Evolutionary conservation across 2,797 vertebrate genomes (phyloP), one percentile per base, ranked within the genome.

Genomic region (Ispidina picta): DNA sequence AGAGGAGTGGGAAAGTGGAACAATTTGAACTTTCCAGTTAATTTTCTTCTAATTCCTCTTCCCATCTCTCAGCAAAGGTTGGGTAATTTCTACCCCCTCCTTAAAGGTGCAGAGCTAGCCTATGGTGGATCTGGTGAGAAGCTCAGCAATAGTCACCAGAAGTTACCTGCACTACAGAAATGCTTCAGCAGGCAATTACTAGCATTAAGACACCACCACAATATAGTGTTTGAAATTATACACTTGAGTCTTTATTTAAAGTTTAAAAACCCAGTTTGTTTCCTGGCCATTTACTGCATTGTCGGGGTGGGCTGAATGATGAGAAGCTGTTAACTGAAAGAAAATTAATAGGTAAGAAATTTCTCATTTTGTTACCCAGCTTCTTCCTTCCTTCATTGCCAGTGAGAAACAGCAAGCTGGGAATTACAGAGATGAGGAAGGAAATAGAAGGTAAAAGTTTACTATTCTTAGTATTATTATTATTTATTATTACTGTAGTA

Each of bases 321-420:
- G 54, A 95, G 72, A 95, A 86, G 91, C 68, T 77, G 80, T 88
- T 92, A 93, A 79, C 19, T 33, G 66, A 17, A 81, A 80, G 68
- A 93, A 96, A 96, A 95, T 95, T 82, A 95, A 49, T 62, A 93
- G 72, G 83, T 88, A 94, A 85, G 81, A 96, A 88, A 90, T 93
- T 83, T 86, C 69, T 92, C 88, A 91, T 92, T 95, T 92, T 77
- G 64, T 80, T 82, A 88, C 95, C 25, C 95, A 95, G 92, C 83
- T 94, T 93, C 92, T 86, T 92, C 66, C 75, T 82, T 94, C 80
- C 59, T 55, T 89, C 68, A 21, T 5, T 65, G 86, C 43, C 91
- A 96, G 96, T 70, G 52, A 93, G 79, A 92, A 96, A 84, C 39
- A 87, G 72, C 81, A 95, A 88, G 69, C n/a, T 83, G 75, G 52